phyloP scores from a whole-genome alignment of 2,888 invertebrate species.

The Trypoxylon attenuatum region DNA sequence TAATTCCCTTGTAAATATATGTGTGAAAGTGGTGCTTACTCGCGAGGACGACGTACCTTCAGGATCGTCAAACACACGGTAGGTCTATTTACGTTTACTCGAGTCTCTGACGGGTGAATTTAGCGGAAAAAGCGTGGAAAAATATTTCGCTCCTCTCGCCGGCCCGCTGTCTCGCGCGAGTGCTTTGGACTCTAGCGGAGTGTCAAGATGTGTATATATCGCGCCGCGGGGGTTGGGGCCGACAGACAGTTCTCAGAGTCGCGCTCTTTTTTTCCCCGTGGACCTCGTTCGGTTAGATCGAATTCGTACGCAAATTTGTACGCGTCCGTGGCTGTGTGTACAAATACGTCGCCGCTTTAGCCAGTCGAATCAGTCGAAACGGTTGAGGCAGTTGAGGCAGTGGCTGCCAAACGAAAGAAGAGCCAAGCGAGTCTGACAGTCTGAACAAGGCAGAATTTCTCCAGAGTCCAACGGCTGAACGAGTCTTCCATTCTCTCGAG shows the following conservation, averaged over 20 bases:
- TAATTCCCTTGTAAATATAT: conserved; percentile 62
- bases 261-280: background rate
- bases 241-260: conserved; percentile 13
- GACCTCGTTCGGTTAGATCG: too few species aligned
- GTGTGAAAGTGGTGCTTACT: conserved; percentile 65
- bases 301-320: too few species aligned
- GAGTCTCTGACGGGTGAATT: background rate
- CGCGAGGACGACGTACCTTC: conserved; percentile 60
- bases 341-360: too few species aligned
- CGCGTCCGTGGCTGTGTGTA: too few species aligned
- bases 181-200: conserved; percentile 18
- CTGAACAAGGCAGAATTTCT: too few species aligned
- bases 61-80: conserved; percentile 64
- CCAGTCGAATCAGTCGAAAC: too few species aligned
- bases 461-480: too few species aligned
- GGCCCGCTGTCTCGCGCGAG: conserved; percentile 42
- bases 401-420: too few species aligned
- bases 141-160: conserved; percentile 36
- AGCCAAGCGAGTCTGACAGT: too few species aligned
- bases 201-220: conserved; percentile 32
- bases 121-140: conserved; percentile 18
- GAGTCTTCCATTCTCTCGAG: conserved; percentile 2
- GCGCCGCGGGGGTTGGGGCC: conserved; percentile 12
- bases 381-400: too few species aligned
- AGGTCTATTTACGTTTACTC: conserved; percentile 47